phyloP scores from a whole-genome alignment of 2,797 vertebrate genomes.

The Harpagifer antarcticus region DNA sequence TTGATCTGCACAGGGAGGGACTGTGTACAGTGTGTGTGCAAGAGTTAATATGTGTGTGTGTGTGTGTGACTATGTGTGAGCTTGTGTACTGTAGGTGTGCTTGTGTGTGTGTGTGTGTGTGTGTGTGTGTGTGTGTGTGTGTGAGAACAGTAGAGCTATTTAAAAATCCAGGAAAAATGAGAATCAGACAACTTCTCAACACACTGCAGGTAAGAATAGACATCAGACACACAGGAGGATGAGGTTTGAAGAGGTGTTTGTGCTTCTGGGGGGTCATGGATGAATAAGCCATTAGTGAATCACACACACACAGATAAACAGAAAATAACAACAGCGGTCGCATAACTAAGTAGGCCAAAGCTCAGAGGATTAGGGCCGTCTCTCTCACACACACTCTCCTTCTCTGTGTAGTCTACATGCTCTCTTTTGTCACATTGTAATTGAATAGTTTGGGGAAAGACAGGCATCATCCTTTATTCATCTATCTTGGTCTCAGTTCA shows the following conservation, averaged over 20 bases:
- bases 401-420: background rate
- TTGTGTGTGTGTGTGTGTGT: conserved; percentile 6
- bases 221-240: conserved; percentile 14
- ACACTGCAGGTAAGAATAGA: conserved; percentile 59
- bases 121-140: conserved; percentile 12
- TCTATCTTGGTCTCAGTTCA: background rate
- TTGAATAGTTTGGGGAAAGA: background rate
- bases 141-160: conserved; percentile 42
- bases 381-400: conserved; percentile 1
- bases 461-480: background rate
- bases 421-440: background rate
- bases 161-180: conserved; percentile 56
- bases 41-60: background rate
- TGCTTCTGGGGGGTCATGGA: conserved; percentile 47
- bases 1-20: conserved; percentile 50
- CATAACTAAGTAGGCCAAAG: conserved; percentile 63
- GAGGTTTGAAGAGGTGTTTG: conserved; percentile 26
- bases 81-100: conserved; percentile 7
- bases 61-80: background rate
- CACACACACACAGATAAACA: conserved; percentile 54
- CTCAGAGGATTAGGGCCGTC: conserved; percentile 48
- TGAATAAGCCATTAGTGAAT: conserved; percentile 63
- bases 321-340: conserved; percentile 40
- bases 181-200: conserved; percentile 47
- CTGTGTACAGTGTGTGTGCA: background rate